Evolutionary conservation across 2,797 vertebrate species (phyloP).

Genomic region (Schizopygopsis malacanthus): DNA sequence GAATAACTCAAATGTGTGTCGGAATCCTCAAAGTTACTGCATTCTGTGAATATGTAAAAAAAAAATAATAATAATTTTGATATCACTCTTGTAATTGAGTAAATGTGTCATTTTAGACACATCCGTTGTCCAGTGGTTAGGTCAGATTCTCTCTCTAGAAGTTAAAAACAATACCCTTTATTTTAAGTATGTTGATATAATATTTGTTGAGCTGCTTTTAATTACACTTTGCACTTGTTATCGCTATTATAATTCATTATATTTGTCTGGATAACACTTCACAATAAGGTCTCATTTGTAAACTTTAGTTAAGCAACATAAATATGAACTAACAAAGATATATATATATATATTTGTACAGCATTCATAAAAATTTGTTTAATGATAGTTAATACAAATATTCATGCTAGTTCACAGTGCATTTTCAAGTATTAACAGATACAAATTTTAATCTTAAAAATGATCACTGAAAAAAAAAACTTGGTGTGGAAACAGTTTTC

Average conservation of each 20-base stretch:
- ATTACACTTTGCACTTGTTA: background rate
- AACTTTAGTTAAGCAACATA: background rate
- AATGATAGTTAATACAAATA: background rate
- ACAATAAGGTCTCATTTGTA: background rate
- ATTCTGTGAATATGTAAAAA: constrained; percentile 52
- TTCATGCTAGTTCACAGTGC: background rate
- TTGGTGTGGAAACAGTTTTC: background rate
- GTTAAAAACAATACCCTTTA: background rate
- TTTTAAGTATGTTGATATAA: background rate
- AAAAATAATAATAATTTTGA: background rate
- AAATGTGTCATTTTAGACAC: constrained; percentile 49
- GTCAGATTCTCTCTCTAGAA: background rate
- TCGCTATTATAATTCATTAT: background rate
- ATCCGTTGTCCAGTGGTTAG: background rate
- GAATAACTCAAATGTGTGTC: constrained; percentile 68
- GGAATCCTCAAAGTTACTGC: constrained; percentile 67
- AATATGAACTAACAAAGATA: background rate
- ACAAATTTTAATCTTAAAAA: background rate
- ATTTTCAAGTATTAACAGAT: background rate
- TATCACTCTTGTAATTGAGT: constrained; percentile 56
- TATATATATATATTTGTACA: background rate
- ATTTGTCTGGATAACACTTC: no score
- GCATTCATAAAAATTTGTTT: no score
- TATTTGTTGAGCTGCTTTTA: background rate
- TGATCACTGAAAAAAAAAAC: background rate